Evolutionary conservation across 1,140 invertebrate genomes (phyloP), one percentile per base, ranked within the genome.

Genomic region (Drosophila oshimai): DNA sequence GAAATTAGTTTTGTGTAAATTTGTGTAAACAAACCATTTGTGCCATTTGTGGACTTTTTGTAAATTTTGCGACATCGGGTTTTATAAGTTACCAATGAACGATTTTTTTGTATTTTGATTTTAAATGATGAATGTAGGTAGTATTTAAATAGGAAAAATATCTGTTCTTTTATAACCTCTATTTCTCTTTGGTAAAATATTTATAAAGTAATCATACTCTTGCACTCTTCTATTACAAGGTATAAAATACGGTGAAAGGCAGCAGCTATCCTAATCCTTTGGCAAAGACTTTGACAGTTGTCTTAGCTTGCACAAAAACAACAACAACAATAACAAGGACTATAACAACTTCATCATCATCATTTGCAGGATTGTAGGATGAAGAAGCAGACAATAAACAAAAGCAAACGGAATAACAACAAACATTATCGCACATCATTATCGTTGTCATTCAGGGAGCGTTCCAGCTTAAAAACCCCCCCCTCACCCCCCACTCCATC

Each of bases 381-480:
- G 58, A 75, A 79, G 36, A 20, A 44, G 58, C 20, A n/a, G n/a
- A 84, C 81, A 79, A 73, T 80, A 79, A 86, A 80, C 81, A 87
- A 80, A 78, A 73, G 80, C 70, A 84, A 84, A 75, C 54, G 46
- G 69, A 74, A 53, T 20, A 55, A 36, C 45, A 62, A 69, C 54
- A 79, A 79, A 87, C 81, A 86, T 86, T 87, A 87, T 86, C 81
- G 81, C 81, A 87, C 81, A 87, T 86, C 81, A 86, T 86, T 86
- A 87, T 86, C 81, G 79, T 86, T 86, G 83, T 87, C 81, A 87
- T 86, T 87, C 76, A 68, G 58, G 33, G 44, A 64, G 75, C 54
- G 72, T 75, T 64, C 55, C 60, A 71, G 77, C 76, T 80, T 76
- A 71, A 75, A 75, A 80, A 53, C 53, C 17, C 54, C 7, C 42